phyloP scores from a whole-genome alignment of 2,888 invertebrate genomes.

The Hoplodrina ambigua region DNA sequence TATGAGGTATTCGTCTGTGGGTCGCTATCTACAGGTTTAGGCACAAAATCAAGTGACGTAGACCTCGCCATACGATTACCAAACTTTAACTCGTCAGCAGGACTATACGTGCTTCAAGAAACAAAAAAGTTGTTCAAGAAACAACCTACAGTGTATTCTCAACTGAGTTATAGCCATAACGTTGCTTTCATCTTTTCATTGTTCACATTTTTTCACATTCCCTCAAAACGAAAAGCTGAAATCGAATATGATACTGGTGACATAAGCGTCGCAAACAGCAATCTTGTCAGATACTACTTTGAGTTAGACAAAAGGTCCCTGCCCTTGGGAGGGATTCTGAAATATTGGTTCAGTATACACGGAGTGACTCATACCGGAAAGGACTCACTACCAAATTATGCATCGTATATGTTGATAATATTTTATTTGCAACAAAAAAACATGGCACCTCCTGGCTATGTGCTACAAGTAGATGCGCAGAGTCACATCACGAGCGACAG shows the following conservation, averaged over 20 bases:
- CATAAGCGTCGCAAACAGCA: background rate
- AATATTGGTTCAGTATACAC: constrained; percentile 52
- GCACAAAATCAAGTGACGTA: constrained; percentile 57
- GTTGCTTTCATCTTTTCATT: background rate
- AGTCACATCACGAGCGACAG: background rate
- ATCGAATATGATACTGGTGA: constrained; percentile 16
- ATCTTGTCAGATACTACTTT: constrained; percentile 52
- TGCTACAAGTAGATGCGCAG: constrained; percentile 8
- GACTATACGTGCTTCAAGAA: constrained; percentile 24
- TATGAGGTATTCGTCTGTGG: constrained; percentile 52
- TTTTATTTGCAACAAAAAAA: constrained; percentile 63
- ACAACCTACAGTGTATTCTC: constrained; percentile 46
- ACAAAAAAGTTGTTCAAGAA: constrained; percentile 28
- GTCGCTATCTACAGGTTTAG: constrained; percentile 60
- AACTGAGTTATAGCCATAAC: background rate
- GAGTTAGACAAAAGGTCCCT: constrained; percentile 42
- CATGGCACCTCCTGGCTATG: constrained; percentile 14
- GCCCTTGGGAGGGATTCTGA: constrained; percentile 51
- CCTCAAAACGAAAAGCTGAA: constrained; percentile 15
- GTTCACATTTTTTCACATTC: constrained; percentile 32
- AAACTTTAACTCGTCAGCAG: constrained; percentile 8
- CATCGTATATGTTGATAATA: constrained; percentile 46
- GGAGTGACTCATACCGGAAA: background rate
- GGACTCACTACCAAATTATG: constrained; percentile 1
- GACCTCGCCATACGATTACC: constrained; percentile 58